phyloP scores from a whole-genome alignment of 2,888 invertebrate species.

The Abrostola tripartita region DNA sequence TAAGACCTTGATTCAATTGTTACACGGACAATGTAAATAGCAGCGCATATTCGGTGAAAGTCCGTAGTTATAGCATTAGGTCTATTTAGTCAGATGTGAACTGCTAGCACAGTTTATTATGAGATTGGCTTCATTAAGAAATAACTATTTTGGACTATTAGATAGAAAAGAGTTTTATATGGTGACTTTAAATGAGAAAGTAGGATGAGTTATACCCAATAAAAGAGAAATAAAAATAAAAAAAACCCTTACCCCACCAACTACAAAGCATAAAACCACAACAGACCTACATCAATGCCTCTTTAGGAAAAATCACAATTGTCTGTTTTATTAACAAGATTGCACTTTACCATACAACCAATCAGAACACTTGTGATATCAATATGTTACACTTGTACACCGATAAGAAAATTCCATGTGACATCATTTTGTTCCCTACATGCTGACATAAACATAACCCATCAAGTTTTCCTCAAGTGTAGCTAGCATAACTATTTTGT shows the following conservation, averaged over 20 bases:
- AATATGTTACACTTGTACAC: constrained; percentile 7
- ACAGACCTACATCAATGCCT: too few relatives aligned
- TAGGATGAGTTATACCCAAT: too few relatives aligned
- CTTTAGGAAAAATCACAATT: neutral
- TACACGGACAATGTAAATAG: constrained; percentile 44
- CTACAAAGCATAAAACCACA: too few relatives aligned
- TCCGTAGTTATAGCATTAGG: neutral
- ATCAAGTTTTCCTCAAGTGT: constrained; percentile 28
- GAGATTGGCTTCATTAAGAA: neutral
- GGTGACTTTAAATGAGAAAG: too few relatives aligned
- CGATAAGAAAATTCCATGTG: constrained; percentile 32
- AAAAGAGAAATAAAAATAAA: too few relatives aligned
- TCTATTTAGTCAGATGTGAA: constrained; percentile 1
- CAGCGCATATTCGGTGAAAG: constrained; percentile 57
- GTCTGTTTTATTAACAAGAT: neutral
- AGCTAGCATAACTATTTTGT: neutral
- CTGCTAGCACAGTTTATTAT: neutral
- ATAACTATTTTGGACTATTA: too few relatives aligned
- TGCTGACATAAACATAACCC: neutral
- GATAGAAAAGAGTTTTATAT: too few relatives aligned
- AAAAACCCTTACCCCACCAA: too few relatives aligned
- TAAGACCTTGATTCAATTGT: constrained; percentile 70
- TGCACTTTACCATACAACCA: constrained; percentile 1
- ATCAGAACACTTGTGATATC: neutral
- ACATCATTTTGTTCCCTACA: constrained; percentile 7